phyloP scores from a whole-genome alignment of 1,140 invertebrate genomes.

The Batillaria attramentaria region DNA sequence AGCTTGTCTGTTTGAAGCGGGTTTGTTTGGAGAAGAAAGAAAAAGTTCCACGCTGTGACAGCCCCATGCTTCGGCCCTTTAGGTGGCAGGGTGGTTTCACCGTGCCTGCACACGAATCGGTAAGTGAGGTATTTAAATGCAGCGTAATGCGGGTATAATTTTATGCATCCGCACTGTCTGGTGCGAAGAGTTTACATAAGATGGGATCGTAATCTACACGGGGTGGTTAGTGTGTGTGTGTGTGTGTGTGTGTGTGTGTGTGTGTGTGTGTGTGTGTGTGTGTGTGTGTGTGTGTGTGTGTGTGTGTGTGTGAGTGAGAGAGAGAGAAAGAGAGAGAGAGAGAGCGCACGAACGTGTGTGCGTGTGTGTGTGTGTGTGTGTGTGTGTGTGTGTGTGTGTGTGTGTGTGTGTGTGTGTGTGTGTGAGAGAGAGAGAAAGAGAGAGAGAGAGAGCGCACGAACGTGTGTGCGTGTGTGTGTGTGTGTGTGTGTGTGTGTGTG shows the following conservation, averaged over 20 bases:
- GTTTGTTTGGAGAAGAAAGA: no score
- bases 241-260: neutral
- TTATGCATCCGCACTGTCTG: no score
- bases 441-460: slow-evolving; percentile 1
- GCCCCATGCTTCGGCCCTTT: no score
- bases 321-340: slow-evolving; percentile 6
- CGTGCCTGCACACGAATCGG: no score
- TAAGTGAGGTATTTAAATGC: no score
- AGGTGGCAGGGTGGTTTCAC: no score
- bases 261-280: neutral
- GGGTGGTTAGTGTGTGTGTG: neutral
- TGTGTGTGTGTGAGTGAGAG: neutral
- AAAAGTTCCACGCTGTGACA: no score
- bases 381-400: neutral
- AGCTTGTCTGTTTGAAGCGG: no score
- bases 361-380: slow-evolving; percentile 11
- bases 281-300: neutral
- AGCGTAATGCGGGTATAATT: no score
- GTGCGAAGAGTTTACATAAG: neutral
- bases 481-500: neutral
- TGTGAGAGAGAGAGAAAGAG: slow-evolving; percentile 12
- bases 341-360: neutral
- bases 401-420: slow-evolving; percentile 23
- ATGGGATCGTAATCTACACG: neutral
- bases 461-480: slow-evolving; percentile 13